Percentiles rank a stretch among this genome's conserved stretches.
Evolutionary conservation across 2,113 vertebrate species (phyloP).

Genomic region (Accipiter virgatus): DNA sequence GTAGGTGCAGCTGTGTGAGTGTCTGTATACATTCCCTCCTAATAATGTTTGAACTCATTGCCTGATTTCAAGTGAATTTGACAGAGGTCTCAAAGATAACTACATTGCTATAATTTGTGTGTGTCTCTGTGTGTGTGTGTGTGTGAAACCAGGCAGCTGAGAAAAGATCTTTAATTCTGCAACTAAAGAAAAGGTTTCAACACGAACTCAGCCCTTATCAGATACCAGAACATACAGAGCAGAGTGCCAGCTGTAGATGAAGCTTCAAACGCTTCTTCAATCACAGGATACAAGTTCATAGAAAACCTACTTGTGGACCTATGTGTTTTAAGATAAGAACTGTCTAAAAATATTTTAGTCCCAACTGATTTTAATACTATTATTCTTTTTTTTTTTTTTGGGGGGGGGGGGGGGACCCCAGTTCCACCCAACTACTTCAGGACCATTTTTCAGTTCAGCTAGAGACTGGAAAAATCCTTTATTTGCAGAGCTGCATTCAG

Average conservation of each 20-base stretch:
- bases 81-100: conserved; percentile 45
- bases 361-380: neutral
- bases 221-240: neutral
- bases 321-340: neutral
- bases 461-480: neutral
- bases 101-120: neutral
- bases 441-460: neutral
- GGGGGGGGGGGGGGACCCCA: neutral
- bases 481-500: neutral
- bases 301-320: neutral
- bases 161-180: neutral
- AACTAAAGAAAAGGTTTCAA: neutral
- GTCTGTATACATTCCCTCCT: conserved; percentile 48
- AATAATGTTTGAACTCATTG: conserved; percentile 47
- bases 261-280: neutral
- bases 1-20: conserved; percentile 38
- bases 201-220: neutral
- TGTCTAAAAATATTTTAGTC: neutral
- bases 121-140: too few species aligned
- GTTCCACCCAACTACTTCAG: neutral
- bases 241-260: neutral
- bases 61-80: conserved; percentile 41
- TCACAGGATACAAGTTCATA: neutral
- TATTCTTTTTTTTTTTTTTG: neutral
- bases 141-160: neutral